These are phyloP conservation scores for Trematomus bernacchii DNA, from an alignment of 2,797 vertebrate species.

Conservation along the genomic window DNA sequence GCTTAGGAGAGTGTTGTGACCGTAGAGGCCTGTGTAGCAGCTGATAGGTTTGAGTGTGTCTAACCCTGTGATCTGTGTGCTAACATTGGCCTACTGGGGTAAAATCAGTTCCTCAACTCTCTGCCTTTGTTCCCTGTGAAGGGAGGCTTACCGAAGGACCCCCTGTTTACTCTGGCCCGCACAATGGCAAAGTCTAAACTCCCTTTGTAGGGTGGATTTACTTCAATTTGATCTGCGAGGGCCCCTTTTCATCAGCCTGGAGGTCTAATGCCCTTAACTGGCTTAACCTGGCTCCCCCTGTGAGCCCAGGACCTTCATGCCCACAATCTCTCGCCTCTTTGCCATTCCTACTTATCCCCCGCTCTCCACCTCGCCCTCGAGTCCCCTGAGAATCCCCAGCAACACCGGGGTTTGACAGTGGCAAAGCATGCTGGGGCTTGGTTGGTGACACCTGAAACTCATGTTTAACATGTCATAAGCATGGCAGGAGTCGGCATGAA, in stretches of 20 bases:
- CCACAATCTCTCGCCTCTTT: conserved; percentile 78
- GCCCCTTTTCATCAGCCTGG: conserved; percentile 91
- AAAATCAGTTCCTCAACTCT: conserved; percentile 79
- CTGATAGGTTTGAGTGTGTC: conserved; percentile 84
- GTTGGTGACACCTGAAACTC: conserved; percentile 63
- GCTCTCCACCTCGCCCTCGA: conserved; percentile 53
- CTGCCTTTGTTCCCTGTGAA: conserved; percentile 80
- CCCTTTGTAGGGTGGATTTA: conserved; percentile 90
- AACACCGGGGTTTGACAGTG: conserved; percentile 66
- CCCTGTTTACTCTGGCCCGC: conserved; percentile 87
- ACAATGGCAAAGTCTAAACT: conserved; percentile 88
- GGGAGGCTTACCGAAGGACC: conserved; percentile 84
- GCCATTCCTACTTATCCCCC: conserved; percentile 67
- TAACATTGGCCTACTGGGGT: conserved; percentile 83
- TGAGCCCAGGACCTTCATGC: conserved; percentile 78
- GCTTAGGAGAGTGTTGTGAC: conserved; percentile 73
- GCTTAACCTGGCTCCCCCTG: conserved; percentile 88
- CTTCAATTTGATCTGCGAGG: conserved; percentile 89
- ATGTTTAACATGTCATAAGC: conserved; percentile 69
- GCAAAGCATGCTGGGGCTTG: conserved; percentile 71
- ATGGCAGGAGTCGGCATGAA: conserved; percentile 61
- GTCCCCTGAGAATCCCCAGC: conserved; percentile 71
- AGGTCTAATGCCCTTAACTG: conserved; percentile 92
- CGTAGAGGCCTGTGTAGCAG: conserved; percentile 76
- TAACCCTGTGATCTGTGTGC: conserved; percentile 83